Evolutionary conservation across 2,113 vertebrate genomes (phyloP).

Genomic region (Calcarius ornatus): DNA sequence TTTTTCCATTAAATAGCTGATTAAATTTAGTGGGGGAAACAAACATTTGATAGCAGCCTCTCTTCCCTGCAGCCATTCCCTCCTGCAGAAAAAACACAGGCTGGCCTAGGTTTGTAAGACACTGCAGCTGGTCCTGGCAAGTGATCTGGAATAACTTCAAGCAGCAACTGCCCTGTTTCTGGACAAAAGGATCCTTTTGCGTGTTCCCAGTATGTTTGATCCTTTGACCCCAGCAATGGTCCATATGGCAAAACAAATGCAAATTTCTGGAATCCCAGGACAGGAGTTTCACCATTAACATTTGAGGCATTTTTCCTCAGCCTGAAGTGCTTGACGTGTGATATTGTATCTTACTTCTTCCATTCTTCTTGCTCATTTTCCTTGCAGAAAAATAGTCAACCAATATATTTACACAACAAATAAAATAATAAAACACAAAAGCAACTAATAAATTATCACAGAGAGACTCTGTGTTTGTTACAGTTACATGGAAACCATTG

Average conservation of each 20-base stretch:
- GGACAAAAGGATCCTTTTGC: conserved; percentile 34
- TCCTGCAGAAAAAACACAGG: neutral
- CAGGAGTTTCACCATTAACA: neutral
- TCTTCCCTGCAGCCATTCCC: neutral
- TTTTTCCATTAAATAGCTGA: neutral
- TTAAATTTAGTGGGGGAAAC: neutral
- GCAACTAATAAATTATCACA: neutral
- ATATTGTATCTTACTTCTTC: neutral
- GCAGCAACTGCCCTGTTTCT: conserved; percentile 30
- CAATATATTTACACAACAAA: neutral
- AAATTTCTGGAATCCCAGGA: neutral
- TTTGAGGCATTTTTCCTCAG: neutral
- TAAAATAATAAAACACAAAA: neutral
- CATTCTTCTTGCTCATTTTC: neutral
- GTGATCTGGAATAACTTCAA: neutral
- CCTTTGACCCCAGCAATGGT: neutral
- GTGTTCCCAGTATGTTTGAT: neutral
- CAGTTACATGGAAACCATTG: neutral
- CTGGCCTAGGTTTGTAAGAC: neutral
- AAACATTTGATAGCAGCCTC: neutral
- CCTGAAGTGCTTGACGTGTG: neutral
- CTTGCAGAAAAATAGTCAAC: neutral
- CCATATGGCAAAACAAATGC: conserved; percentile 40
- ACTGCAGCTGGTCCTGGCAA: conserved; percentile 31
- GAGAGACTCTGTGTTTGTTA: neutral